Evolutionary conservation across 2,888 invertebrate genomes (phyloP).

Genomic region (Phorcus lineatus): DNA sequence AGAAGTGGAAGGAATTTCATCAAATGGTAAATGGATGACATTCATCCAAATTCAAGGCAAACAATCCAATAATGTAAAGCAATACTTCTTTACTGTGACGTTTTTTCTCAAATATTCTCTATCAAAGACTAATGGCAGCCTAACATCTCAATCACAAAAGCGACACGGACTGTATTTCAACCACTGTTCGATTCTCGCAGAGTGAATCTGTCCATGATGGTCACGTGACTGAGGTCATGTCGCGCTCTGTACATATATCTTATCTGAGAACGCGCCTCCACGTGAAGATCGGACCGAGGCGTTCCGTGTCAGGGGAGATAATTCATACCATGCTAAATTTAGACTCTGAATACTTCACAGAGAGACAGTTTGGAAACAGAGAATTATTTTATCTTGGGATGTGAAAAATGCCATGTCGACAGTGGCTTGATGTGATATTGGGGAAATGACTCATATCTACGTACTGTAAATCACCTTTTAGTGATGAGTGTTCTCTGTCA

Average conservation of each 20-base stretch:
- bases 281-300: neutral
- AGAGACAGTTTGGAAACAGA: neutral
- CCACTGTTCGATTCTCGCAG: neutral
- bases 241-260: neutral
- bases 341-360: neutral
- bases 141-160: neutral
- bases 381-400: neutral
- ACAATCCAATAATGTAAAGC: too few species aligned
- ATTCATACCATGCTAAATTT: neutral
- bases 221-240: neutral
- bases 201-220: neutral
- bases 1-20: too few species aligned
- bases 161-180: neutral
- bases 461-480: too few species aligned
- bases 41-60: too few species aligned
- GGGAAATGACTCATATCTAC: too few species aligned
- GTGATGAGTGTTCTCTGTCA: too few species aligned
- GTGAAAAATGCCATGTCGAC: neutral
- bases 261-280: neutral
- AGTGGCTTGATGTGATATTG: too few species aligned
- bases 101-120: too few species aligned
- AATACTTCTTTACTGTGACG: too few species aligned
- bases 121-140: too few species aligned
- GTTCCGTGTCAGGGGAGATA: neutral
- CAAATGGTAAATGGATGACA: too few species aligned